Evolutionary conservation across 2,797 vertebrate genomes (phyloP), one percentile per base, ranked within the genome.

Genomic region (Gymnocypris eckloni): DNA sequence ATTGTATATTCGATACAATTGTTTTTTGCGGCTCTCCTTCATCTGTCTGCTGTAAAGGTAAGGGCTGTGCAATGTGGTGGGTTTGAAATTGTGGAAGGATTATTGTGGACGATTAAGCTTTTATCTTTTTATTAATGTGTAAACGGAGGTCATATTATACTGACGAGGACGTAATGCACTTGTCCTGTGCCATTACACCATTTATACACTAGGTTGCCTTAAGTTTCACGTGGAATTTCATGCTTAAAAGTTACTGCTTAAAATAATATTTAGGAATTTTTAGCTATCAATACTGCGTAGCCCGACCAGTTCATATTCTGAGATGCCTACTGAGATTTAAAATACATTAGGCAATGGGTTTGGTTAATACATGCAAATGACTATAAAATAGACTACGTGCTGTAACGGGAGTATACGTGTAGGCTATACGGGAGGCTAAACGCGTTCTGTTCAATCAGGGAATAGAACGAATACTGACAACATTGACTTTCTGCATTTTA

Each of bases 21-120:
- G 91, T 95, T 96, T 91, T 92, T 96, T 88, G 96, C 96, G 89
- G 94, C 95, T 90, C 93, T 96, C 94, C 94, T 97, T 86, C 96
- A 96, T 93, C 91, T 96, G 66, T 94, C 96, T 91, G 92, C 94
- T 93, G 95, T 97, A 88, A 96, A 97, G 97, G 97, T 97, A 95
- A 93, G 95, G 81, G 18, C 81, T 69, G 5, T 39, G 48, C 52
- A 3, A 9, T 76, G 52, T 37, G 25, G 1, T 33, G 22, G 15
- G 25, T 73, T 52, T 52, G 43, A 79, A 87, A 79, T 48, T 20
- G 81, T 59, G 52, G n/a, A n/a, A 61, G 48, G 25, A 48, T 4
- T 28, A 28, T 28, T 28, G 25, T 28, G 25, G 25, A 28, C 25
- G 25, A 28, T 28, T 64, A 50, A 79, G 11, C 16, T 56, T 41